Conservation (phyloP, 2,888 invertebrate species). For the Dolichomitus sp. region DNA sequence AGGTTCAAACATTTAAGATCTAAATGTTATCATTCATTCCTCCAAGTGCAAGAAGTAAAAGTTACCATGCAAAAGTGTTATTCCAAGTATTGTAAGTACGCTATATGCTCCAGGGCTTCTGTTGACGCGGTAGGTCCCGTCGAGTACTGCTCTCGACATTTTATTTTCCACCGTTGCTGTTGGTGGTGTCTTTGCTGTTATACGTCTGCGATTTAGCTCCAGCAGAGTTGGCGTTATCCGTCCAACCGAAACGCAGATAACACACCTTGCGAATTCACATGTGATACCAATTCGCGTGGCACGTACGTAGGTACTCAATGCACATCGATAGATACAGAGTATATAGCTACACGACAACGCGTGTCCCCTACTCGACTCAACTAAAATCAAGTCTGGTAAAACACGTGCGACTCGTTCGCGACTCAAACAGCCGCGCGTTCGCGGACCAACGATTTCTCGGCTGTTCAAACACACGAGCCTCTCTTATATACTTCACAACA, state of each 20-base stretch:
- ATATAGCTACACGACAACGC: slow-evolving; percentile 35
- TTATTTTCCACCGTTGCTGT: slow-evolving; percentile 7
- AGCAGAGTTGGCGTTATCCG: slow-evolving; percentile 38
- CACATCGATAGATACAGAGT: background rate
- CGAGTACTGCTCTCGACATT: slow-evolving; percentile 1
- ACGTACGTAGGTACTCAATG: slow-evolving; percentile 11
- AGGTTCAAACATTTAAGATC: no score
- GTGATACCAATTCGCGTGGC: slow-evolving; percentile 36
- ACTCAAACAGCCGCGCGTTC: slow-evolving; percentile 8
- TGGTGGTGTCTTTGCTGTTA: background rate
- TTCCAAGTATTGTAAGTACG: background rate
- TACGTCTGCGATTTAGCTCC: slow-evolving; percentile 17
- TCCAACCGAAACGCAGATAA: slow-evolving; percentile 56
- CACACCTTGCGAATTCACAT: slow-evolving; percentile 60
- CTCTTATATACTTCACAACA: slow-evolving; percentile 35
- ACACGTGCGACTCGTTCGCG: slow-evolving; percentile 45
- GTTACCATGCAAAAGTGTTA: background rate
- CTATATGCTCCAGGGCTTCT: background rate
- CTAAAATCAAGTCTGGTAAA: slow-evolving; percentile 55
- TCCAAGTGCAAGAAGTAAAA: background rate
- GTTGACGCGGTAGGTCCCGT: slow-evolving; percentile 33
- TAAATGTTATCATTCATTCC: background rate
- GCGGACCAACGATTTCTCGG: slow-evolving; percentile 51
- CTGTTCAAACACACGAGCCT: slow-evolving; percentile 37
- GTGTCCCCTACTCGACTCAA: slow-evolving; percentile 39